Evolutionary conservation across 2,113 vertebrate species (phyloP), one percentile per base, ranked within the genome.

Genomic region (Pholis gunnellus): DNA sequence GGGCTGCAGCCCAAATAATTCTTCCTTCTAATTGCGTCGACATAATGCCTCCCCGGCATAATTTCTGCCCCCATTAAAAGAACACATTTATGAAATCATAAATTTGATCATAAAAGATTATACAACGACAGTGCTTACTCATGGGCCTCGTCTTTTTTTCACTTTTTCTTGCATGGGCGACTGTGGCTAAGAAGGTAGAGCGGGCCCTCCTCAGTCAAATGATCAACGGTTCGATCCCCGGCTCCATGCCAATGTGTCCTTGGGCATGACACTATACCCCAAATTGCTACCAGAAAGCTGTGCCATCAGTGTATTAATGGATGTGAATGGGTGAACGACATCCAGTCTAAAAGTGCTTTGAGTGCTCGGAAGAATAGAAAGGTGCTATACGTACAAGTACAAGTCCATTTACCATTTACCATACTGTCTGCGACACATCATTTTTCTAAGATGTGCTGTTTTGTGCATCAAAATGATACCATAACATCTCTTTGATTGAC

Each of bases 371-470:
- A 11, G 54, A 25, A 10, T 25, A 13, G n/a, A 11, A 46, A 56
- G 54, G 54, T 4, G n/a, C 54, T 56, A 13, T 34, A 31, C 3
- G 29, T 11, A 56, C 52, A 56, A 56, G 52, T 56, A 25, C 4
- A 27, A 57, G 54, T 57, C 25, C 54, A 56, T 56, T 56, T 25
- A 56, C n/a, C 10, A 56, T 25, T 25, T 25, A 56, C n/a, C n/a
- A 56, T 25, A 10, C 14, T 4, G 18, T 67, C 71, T 52, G 27
- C 1, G 1, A 72, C 36, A 38, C 9, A 7, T 1, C 20, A 25
- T 59, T 40, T 63, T 65, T 25, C 59, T 36, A 31, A 79, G 27
- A 40, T 50, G 2, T 40, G 29, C 18, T 50, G 36, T 84, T 84
- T 69, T 27, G 52, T 50, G 25, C 27, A 5, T 79, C 17, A 63